Conservation (phyloP, 2,113 vertebrate genomes). For the Solea solea region DNA sequence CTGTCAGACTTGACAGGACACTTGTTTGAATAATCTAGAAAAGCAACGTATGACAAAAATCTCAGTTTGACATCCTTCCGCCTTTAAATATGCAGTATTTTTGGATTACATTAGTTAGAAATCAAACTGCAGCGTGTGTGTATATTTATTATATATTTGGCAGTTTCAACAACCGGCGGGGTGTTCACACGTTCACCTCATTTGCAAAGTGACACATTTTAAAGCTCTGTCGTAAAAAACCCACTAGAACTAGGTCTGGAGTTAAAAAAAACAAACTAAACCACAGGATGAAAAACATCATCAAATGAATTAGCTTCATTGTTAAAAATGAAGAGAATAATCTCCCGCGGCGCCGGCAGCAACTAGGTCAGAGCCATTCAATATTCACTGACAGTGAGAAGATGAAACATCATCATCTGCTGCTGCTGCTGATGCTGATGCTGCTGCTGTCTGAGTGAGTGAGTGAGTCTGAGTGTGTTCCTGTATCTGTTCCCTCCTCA, state of each 20-base stretch:
- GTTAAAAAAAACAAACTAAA: conserved; percentile 33
- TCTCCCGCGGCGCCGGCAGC: conserved; percentile 48
- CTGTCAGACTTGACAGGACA: no score
- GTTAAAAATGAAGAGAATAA: conserved; percentile 63
- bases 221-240: conserved; percentile 31
- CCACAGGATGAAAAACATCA: conserved; percentile 42
- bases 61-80: no score
- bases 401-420: conserved; percentile 38
- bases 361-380: conserved; percentile 64
- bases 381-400: conserved; percentile 53
- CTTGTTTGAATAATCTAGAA: no score
- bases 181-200: conserved; percentile 16
- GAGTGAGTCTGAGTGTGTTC: not conserved
- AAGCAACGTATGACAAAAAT: no score
- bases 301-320: conserved; percentile 49
- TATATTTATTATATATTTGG: no score
- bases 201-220: conserved; percentile 49
- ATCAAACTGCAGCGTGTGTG: no score
- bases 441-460: not conserved
- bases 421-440: conserved; percentile 2
- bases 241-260: conserved; percentile 32
- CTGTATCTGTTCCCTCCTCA: no score
- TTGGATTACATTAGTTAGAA: no score
- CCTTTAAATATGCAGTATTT: no score
- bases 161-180: no score